These are phyloP conservation scores for Diadegma fenestrale DNA, from an alignment of 2,888 invertebrate genomes.

Conservation along the genomic window DNA sequence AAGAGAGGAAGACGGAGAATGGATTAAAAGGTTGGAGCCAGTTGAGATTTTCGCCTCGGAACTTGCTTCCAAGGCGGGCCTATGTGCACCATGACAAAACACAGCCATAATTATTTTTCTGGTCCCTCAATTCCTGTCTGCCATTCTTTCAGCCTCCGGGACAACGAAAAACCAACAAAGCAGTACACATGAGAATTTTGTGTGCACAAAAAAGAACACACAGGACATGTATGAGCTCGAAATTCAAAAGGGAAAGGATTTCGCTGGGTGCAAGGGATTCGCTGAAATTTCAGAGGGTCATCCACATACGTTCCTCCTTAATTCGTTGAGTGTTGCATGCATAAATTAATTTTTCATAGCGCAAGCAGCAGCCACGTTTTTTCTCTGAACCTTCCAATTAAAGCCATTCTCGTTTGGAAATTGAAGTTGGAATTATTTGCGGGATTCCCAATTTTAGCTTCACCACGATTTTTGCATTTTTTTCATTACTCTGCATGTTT, in stretches of 20 bases:
- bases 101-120: constrained; percentile 16
- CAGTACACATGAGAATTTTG: background rate
- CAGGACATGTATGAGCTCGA: background rate
- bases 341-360: constrained; percentile 9
- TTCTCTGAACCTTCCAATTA: background rate
- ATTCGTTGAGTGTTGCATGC: background rate
- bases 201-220: background rate
- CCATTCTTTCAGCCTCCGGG: background rate
- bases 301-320: background rate
- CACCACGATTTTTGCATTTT: background rate
- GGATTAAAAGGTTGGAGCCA: background rate
- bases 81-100: background rate
- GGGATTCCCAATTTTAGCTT: background rate
- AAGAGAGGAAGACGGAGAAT: background rate
- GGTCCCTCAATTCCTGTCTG: background rate
- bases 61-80: background rate
- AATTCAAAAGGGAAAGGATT: background rate
- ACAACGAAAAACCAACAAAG: background rate
- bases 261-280: too few relatives aligned
- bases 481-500: background rate
- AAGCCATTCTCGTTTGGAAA: background rate
- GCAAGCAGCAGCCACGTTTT: background rate
- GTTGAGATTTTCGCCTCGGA: constrained; percentile 6
- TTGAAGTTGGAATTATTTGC: background rate
- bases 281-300: background rate